Conservation (phyloP, 2,888 invertebrate genomes). For the Eupeodes luniger region DNA sequence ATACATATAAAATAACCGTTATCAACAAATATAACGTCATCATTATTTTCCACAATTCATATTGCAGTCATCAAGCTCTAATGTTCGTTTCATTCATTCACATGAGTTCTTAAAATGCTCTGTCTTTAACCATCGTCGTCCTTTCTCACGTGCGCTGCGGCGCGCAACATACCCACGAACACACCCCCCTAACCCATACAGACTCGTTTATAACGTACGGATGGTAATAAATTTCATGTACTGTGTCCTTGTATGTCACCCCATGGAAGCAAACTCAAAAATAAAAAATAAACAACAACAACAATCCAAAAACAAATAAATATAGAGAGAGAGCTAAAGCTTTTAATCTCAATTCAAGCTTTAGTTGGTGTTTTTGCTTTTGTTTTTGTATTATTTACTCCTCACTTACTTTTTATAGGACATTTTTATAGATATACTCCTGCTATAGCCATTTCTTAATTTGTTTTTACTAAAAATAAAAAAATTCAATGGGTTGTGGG, state of each 20-base stretch:
- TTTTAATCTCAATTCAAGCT: slow-evolving; percentile 54
- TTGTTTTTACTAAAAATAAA: neutral
- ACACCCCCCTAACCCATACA: slow-evolving; percentile 59
- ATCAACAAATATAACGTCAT: slow-evolving; percentile 70
- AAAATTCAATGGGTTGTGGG: slow-evolving; percentile 7
- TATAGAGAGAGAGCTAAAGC: slow-evolving; percentile 49
- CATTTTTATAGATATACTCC: slow-evolving; percentile 16
- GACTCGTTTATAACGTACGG: slow-evolving; percentile 27
- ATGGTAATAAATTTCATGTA: slow-evolving; percentile 66
- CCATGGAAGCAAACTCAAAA: slow-evolving; percentile 14
- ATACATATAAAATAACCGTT: slow-evolving; percentile 60
- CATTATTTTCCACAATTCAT: slow-evolving; percentile 73
- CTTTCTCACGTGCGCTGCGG: slow-evolving; percentile 69
- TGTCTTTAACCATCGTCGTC: slow-evolving; percentile 28
- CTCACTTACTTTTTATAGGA: slow-evolving; percentile 47
- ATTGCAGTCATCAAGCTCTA: slow-evolving; percentile 74
- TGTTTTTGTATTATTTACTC: slow-evolving; percentile 42
- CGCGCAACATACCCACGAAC: slow-evolving; percentile 57
- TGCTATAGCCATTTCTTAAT: neutral
- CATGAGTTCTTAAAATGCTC: slow-evolving; percentile 65
- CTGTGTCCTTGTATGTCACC: slow-evolving; percentile 36
- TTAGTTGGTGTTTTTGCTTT: slow-evolving; percentile 12
- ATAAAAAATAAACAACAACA: slow-evolving; percentile 27
- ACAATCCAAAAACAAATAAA: neutral
- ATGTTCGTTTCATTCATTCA: slow-evolving; percentile 74